Base-by-base conservation (phyloP, 2,797 vertebrate species). In the Diplodus sargus region DNA sequence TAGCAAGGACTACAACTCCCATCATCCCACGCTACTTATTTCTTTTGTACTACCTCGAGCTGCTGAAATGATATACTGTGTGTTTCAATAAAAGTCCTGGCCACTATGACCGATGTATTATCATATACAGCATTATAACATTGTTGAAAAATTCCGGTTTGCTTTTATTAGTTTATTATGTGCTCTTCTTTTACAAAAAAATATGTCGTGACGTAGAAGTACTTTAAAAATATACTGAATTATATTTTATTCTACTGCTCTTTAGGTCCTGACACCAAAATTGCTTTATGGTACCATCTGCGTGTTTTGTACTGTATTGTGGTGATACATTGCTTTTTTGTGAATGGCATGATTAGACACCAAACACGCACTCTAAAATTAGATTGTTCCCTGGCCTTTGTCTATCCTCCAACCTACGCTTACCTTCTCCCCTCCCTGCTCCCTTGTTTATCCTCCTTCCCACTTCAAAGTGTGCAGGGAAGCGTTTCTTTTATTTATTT, bases 381-480 rank as follows among this genome's bases (percentile, higher is more conserved):
- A 58, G 73, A 39, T 61, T 39, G 49, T 51, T 72, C 43, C 3
- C 5, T 45, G 30, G 22, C 76, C 42, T 59, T 45, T 63, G 52
- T 75, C 45, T 51, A 13, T 63, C 74, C 68, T 43, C 25, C 30
- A 64, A 74, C 74, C 76, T 10, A 13, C 10, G 4, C 79, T 30
- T 62, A 72, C 67, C 20, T 57, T 34, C 48, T 34, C 60, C 58
- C 51, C 63, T 48, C 56, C 22, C 62, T 52, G 65, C 66, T 70
- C 66, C 66, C 67, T 59, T 69, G 30, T 71, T 85, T 67, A 78
- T 77, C 42, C 72, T 78, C 56, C 68, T 16, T 67, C 70, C 74
- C 48, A 70, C 85, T 85, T 89, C 80, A 85, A 80, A 87, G 82
- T 52, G 30, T 58, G 48, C 59, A 64, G 83, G 53, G 61, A 81